Conservation (phyloP, 2,888 invertebrate genomes). For the Lithophane ornitopus region DNA sequence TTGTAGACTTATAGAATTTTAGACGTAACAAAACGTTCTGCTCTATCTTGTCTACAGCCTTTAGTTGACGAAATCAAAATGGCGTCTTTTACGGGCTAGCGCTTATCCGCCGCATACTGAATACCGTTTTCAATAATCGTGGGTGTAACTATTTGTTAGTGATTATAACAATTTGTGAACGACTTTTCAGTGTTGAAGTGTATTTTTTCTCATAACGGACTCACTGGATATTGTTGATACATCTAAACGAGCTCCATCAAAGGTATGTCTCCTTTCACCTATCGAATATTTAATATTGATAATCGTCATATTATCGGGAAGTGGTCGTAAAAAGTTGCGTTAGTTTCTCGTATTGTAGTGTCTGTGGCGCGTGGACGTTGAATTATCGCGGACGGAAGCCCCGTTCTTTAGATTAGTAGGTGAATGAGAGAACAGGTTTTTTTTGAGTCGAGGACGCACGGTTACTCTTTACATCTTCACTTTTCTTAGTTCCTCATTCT, state of each 20-base stretch:
- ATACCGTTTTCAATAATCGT: slow-evolving; percentile 77
- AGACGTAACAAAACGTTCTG: slow-evolving; percentile 62
- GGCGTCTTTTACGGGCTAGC: slow-evolving; percentile 88
- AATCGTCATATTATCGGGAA: slow-evolving; percentile 73
- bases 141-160: slow-evolving; percentile 80
- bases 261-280: slow-evolving; percentile 90
- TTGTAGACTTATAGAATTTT: not conserved
- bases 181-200: slow-evolving; percentile 79
- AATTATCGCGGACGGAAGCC: slow-evolving; percentile 77
- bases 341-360: slow-evolving; percentile 51
- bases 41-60: slow-evolving; percentile 81
- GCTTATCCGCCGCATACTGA: slow-evolving; percentile 86
- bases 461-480: slow-evolving; percentile 77
- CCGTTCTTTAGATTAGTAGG: slow-evolving; percentile 84
- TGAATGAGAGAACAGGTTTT: slow-evolving; percentile 85
- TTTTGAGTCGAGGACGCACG: slow-evolving; percentile 74
- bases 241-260: slow-evolving; percentile 69
- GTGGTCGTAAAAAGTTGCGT: slow-evolving; percentile 42
- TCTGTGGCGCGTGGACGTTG: slow-evolving; percentile 62
- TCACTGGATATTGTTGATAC: slow-evolving; percentile 71
- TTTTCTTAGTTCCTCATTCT: slow-evolving; percentile 79
- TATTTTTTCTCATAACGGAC: slow-evolving; percentile 69
- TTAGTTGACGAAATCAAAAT: slow-evolving; percentile 91
- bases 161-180: slow-evolving; percentile 83
- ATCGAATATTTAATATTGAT: slow-evolving; percentile 81